These are phyloP conservation scores for Chirona hameri DNA, from an alignment of 2,888 invertebrate genomes.

Conservation along the genomic window DNA sequence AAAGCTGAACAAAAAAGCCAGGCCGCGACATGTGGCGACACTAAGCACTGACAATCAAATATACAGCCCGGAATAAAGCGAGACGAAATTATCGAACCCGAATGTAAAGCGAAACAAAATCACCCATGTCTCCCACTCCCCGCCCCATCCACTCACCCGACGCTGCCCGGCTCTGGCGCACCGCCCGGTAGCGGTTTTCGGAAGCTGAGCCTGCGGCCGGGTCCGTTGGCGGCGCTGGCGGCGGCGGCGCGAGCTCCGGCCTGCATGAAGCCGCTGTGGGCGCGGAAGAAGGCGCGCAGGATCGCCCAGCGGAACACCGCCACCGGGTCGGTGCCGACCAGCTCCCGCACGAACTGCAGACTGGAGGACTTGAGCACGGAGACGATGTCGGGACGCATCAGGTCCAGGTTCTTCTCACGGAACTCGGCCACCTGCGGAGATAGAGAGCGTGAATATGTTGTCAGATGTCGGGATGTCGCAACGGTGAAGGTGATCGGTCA, in stretches of 20 bases:
- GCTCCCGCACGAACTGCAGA: slow-evolving; percentile 84
- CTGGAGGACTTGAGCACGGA: slow-evolving; percentile 90
- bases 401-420: slow-evolving; percentile 91
- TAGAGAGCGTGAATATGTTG: slow-evolving; percentile 39
- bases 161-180: neutral
- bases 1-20: no score
- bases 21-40: neutral
- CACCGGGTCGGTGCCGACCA: slow-evolving; percentile 89
- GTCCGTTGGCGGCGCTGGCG: slow-evolving; percentile 9
- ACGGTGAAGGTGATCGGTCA: no score
- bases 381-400: slow-evolving; percentile 91
- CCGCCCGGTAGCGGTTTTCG: neutral
- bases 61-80: neutral
- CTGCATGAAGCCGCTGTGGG: slow-evolving; percentile 73
- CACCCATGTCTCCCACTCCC: neutral
- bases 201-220: slow-evolving; percentile 1
- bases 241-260: slow-evolving; percentile 2
- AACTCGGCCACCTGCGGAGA: slow-evolving; percentile 70
- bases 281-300: slow-evolving; percentile 83
- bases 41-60: neutral
- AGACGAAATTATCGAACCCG: neutral
- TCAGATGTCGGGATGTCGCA: slow-evolving; percentile 3
- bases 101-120: neutral
- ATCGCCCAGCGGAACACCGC: slow-evolving; percentile 93
- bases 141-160: neutral